Conservation (phyloP, 2,888 invertebrate genomes). For the Ennomos fuscantarius region DNA sequence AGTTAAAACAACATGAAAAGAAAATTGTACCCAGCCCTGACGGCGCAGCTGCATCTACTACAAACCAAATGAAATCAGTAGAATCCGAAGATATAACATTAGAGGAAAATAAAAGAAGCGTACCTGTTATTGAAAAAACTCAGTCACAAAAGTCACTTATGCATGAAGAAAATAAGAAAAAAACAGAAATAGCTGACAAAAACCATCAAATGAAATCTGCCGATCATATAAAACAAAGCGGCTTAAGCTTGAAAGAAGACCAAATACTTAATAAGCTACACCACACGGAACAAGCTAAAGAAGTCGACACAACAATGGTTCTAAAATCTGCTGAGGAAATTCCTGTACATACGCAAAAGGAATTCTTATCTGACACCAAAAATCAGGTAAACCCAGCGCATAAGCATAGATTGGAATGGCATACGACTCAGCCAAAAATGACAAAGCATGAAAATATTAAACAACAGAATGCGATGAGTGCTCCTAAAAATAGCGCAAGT, state of each 20-base stretch:
- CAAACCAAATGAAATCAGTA: conserved; percentile 27
- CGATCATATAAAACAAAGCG: conserved; percentile 9
- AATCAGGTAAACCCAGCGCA: conserved; percentile 10
- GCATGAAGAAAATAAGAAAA: conserved; percentile 8
- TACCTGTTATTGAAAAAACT: conserved; percentile 1
- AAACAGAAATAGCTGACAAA: background rate
- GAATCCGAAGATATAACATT: conserved; percentile 28
- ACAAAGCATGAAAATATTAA: conserved; percentile 16
- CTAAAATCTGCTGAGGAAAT: conserved; percentile 36
- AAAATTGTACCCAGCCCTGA: background rate
- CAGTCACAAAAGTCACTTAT: conserved; percentile 7
- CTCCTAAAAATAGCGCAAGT: conserved; percentile 6
- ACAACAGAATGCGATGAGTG: conserved; percentile 7
- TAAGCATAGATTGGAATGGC: conserved; percentile 10
- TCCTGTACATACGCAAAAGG: conserved; percentile 10
- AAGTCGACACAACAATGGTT: conserved; percentile 27
- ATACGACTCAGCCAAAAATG: conserved; percentile 22
- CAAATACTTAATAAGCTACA: conserved; percentile 14
- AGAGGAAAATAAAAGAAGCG: conserved; percentile 18
- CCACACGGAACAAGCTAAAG: conserved; percentile 20
- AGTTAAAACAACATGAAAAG: conserved; percentile 21
- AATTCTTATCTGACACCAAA: conserved; percentile 6
- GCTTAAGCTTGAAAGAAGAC: conserved; percentile 16
- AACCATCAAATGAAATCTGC: conserved; percentile 26
- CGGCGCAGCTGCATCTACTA: conserved; percentile 8